phyloP scores from a whole-genome alignment of 2,888 invertebrate species.

The Diabrotica balteata region DNA sequence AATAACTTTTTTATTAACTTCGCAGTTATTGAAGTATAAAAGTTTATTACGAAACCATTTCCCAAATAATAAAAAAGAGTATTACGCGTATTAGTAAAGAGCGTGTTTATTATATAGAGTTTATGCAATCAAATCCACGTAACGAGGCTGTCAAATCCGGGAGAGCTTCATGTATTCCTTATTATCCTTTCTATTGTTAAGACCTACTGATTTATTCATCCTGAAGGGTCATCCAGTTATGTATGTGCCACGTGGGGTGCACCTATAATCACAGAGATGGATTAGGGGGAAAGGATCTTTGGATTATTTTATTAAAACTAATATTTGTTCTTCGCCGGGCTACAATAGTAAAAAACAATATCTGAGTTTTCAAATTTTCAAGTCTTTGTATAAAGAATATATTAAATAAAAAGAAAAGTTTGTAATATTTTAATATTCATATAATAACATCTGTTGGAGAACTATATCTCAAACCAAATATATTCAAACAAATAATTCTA shows the following conservation, averaged over 20 bases:
- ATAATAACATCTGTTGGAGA: too few species aligned
- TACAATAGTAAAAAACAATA: too few species aligned
- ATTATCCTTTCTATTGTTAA: conserved; percentile 18
- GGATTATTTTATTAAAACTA: too few species aligned
- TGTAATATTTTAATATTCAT: too few species aligned
- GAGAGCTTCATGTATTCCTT: conserved; percentile 2
- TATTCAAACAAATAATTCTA: too few species aligned
- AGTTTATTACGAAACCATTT: background rate
- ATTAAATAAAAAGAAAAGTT: too few species aligned
- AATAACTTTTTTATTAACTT: background rate
- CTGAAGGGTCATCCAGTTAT: conserved; percentile 21
- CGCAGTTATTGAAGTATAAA: background rate
- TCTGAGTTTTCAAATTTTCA: too few species aligned
- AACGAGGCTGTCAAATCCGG: conserved; percentile 9
- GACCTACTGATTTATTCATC: conserved; percentile 16
- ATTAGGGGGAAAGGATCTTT: background rate
- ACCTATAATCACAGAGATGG: background rate
- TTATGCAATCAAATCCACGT: conserved; percentile 2
- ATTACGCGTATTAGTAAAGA: background rate
- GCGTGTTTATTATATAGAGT: background rate
- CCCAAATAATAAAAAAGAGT: background rate
- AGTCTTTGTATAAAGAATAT: too few species aligned
- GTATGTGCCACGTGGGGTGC: conserved; percentile 7
- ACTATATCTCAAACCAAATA: too few species aligned
- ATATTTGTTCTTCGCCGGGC: too few species aligned